These are phyloP conservation scores for Drosophila recens DNA, from an alignment of 2,888 invertebrate species.

Conservation along the genomic window DNA sequence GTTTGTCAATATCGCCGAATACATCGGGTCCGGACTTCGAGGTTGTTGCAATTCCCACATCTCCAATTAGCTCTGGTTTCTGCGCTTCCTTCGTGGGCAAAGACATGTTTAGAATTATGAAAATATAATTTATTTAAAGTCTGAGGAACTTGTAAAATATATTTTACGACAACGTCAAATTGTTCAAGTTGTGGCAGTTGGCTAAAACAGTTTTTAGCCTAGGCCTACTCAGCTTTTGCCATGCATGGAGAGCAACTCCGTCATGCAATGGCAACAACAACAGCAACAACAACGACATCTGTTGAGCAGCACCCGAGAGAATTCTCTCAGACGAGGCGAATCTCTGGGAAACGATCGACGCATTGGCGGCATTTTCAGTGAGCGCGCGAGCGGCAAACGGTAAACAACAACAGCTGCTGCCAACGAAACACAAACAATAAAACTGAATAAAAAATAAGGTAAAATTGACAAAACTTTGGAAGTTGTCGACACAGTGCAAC, in stretches of 20 bases:
- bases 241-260: slow-evolving; percentile 2
- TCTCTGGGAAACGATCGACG: slow-evolving; percentile 60
- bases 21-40: slow-evolving; percentile 8
- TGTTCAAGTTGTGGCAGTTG: background rate
- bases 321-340: slow-evolving; percentile 32
- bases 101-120: slow-evolving; percentile 28
- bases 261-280: background rate
- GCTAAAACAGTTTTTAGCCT: background rate
- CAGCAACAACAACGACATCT: slow-evolving; percentile 7
- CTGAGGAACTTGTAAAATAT: slow-evolving; percentile 2
- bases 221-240: slow-evolving; percentile 37
- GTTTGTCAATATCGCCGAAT: slow-evolving; percentile 46
- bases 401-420: slow-evolving; percentile 76
- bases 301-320: slow-evolving; percentile 56
- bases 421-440: slow-evolving; percentile 34
- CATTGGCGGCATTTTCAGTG: slow-evolving; percentile 63
- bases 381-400: slow-evolving; percentile 78
- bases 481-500: slow-evolving; percentile 24
- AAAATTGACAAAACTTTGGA: slow-evolving; percentile 64
- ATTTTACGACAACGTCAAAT: background rate
- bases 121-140: background rate
- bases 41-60: background rate
- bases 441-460: slow-evolving; percentile 36
- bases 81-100: background rate
- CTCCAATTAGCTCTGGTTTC: background rate